Conservation (phyloP, 2,888 invertebrate species). For the Drosophila meridionalis region DNA sequence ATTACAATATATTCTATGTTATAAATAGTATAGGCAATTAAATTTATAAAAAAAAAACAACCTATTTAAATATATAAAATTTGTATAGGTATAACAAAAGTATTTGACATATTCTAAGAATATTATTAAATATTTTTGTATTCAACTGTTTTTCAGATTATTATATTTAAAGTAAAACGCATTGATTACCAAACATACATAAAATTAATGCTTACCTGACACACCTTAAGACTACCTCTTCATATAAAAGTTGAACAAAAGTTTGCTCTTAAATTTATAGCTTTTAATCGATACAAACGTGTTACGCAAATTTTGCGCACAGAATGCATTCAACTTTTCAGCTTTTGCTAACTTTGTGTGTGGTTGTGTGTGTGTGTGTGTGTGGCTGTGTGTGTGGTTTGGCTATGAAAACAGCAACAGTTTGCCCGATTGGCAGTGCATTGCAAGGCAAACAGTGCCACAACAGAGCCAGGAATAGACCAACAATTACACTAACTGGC, state of each 20-base stretch:
- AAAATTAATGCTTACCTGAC: background rate
- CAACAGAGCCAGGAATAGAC: conserved; percentile 19
- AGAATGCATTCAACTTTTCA: conserved; percentile 39
- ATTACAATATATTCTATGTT: too few relatives aligned
- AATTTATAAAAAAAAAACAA: too few relatives aligned
- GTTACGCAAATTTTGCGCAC: background rate
- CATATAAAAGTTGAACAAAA: background rate
- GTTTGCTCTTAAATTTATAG: background rate
- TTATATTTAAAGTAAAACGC: background rate
- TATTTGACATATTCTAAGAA: too few relatives aligned
- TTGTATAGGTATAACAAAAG: too few relatives aligned
- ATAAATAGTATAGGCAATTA: too few relatives aligned
- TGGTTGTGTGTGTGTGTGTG: background rate
- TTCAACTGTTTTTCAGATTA: background rate
- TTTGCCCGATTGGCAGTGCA: conserved; percentile 50
- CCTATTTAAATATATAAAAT: too few relatives aligned
- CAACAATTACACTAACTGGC: conserved; percentile 57
- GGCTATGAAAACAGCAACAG: conserved; percentile 56
- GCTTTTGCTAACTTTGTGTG: conserved; percentile 12
- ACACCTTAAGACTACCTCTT: background rate
- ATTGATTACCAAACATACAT: background rate
- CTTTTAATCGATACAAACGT: conserved; percentile 4
- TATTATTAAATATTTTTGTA: background rate
- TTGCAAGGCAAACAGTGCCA: conserved; percentile 31
- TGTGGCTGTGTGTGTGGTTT: conserved; percentile 9